A percentile compares a stretch with the other conserved stretches of the same genome.
Evolutionary conservation across 2,797 vertebrate species (phyloP).

Genomic region (Tenualosa thibaudeaui): DNA sequence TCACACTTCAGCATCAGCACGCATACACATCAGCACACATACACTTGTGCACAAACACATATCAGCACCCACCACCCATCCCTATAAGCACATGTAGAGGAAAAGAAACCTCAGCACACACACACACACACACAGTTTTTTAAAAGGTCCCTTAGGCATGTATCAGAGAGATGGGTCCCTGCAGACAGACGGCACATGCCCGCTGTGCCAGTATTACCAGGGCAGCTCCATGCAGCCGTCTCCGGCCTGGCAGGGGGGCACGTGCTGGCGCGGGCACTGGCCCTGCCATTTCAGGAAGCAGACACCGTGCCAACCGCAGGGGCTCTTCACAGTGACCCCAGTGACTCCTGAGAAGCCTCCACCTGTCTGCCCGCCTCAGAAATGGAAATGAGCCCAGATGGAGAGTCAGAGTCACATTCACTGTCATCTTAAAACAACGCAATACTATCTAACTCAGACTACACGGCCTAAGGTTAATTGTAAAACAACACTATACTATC

Average conservation of each 20-base stretch:
- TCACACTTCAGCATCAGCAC: neutral
- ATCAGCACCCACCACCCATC: neutral
- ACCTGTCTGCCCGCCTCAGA: neutral
- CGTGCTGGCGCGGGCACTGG: neutral
- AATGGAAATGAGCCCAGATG: neutral
- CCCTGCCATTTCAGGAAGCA: neutral
- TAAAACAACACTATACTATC: neutral
- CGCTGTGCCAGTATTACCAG: neutral
- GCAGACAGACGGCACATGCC: neutral
- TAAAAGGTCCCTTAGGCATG: conserved; percentile 14
- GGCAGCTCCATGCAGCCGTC: neutral
- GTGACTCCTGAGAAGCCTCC: neutral
- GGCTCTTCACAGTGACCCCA: neutral
- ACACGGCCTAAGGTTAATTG: too few relatives aligned
- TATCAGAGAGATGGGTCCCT: neutral
- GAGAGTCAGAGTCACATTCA: neutral
- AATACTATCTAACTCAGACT: too few relatives aligned
- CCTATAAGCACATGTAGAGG: neutral
- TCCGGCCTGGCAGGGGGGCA: neutral
- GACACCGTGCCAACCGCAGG: neutral
- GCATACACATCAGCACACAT: neutral
- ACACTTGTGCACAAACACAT: neutral
- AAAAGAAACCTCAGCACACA: neutral
- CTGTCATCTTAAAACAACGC: neutral
- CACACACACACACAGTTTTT: conserved; percentile 16